Base-by-base conservation (phyloP, 2,797 vertebrate species). In the Thunnus albacares region DNA sequence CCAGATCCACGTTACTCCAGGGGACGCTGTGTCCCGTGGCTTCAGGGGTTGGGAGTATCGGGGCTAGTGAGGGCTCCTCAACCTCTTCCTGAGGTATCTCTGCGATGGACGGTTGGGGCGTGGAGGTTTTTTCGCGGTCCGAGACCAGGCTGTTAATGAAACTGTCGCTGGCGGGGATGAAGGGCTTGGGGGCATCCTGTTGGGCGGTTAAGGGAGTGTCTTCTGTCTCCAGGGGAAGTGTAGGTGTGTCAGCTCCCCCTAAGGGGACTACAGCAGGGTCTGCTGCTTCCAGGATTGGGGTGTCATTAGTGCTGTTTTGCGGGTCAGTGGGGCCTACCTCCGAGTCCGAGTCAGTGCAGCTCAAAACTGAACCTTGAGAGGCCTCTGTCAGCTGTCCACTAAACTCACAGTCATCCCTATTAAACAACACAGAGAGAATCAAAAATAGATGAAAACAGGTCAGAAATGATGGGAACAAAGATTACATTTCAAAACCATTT, bases 1-100 rank as follows among this genome's bases (percentile, higher is more conserved):
- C 97, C 86, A 99, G 93, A 83, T 99, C 98, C 60, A 98, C 97
- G 20, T 96, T 98, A 86, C 97, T 98, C 97, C 98, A 99, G 56
- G 96, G 97, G 61, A 95, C 85, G 1, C 96, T 95, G 0, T 62
- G 86, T 45, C 85, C 41, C 1, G 45, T 79, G 0, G 59, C 6
- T 22, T 58, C 82, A 12, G 80, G 91, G n/a, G 88, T 89, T 0
- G 71, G 88, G 14, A 90, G 88, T 14, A 90, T 69, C 18, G 87
- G 85, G 5, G 88, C 90, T 0, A 70, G 80, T 10, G 83, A 67
- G 1, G 30, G 68, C 60, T 90, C 89, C 57, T 69, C 59, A 0
- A 1, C 28, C 24, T 88, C 88, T 33, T 87, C 88, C 69, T 80
- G 91, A 4, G 75, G 52, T 0, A 24, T 75, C 72, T 93, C 92